Percentiles rank a stretch among this genome's conserved stretches.
Conservation (phyloP, 2,888 invertebrate species). For the Theodoxus fluviatilis region DNA sequence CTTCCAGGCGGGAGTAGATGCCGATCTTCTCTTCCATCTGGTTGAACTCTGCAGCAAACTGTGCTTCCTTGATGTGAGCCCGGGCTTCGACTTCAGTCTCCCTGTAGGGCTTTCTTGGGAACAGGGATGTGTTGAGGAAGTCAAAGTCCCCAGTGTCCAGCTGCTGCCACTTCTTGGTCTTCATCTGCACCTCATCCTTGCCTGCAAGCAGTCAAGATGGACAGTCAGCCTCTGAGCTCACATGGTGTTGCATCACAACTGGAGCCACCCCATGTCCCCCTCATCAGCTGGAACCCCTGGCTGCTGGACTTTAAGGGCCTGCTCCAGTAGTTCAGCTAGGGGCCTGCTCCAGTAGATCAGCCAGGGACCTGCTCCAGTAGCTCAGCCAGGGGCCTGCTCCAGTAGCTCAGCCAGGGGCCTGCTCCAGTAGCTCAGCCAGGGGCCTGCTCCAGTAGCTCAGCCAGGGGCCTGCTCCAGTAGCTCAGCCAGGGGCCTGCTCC, state of each 20-base stretch:
- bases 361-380: too few species aligned
- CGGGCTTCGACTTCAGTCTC: constrained; percentile 32
- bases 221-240: background rate
- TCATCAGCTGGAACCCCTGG: background rate
- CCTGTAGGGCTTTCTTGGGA: too few species aligned
- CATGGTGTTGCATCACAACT: background rate
- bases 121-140: constrained; percentile 45
- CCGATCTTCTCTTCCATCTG: constrained; percentile 31
- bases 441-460: too few species aligned
- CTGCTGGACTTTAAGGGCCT: too few species aligned
- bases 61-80: constrained; percentile 8
- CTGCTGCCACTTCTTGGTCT: constrained; percentile 45
- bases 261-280: background rate
- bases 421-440: too few species aligned
- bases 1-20: constrained; percentile 31
- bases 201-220: background rate
- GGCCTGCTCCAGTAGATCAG: too few species aligned
- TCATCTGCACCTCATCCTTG: constrained; percentile 28
- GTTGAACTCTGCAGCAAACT: constrained; percentile 33
- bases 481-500: too few species aligned
- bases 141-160: constrained; percentile 40
- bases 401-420: too few species aligned
- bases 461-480: too few species aligned
- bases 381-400: too few species aligned
- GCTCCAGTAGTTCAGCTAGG: too few species aligned